Base-by-base conservation (phyloP, 2,888 invertebrate species). In the Cyclophora albipunctata region DNA sequence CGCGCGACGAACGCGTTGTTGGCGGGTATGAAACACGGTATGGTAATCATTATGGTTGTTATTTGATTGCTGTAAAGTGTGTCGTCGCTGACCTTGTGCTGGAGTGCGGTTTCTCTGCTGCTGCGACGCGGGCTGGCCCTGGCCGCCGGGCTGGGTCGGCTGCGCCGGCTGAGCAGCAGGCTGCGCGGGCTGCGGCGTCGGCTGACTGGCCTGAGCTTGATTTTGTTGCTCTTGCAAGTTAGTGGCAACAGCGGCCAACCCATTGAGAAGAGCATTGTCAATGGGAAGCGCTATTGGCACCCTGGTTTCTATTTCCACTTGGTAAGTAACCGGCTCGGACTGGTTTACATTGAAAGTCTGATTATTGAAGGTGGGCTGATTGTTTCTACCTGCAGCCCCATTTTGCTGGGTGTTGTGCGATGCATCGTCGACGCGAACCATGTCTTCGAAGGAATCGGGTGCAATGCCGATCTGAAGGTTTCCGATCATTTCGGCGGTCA, bases 221-320 rank as follows among this genome's bases (percentile, higher is more conserved):
- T 45, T 44, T 34, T 45, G 54, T 20, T 20, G 20, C 37, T 45
- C 49, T n/a, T 49, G 54, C 20, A 20, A 20, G 20, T 52, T 46
- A 5, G 56, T 45, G 5, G 62, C 63, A 3, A 63, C 57, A 42
- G 64, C 65, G 0, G 65, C 61, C 52, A 74, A 48, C 45, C 68
- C 75, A 58, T 64, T 71, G 33, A 75, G 53, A 47, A 77, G 52
- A 42, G 69, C 64, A 50, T 67, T 74, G 49, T 78, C 80, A 40
- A 80, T 57, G 35, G 78, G 75, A 47, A 78, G 64, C 42, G 79
- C 73, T 34, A 81, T 69, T 4, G 81, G 80, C 51, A 81, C 73
- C 59, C 77, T 67, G 40, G 79, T 74, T 52, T 78, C 82, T 56
- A 83, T 79, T 57, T 81, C 83, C 54, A 82, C 72, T 69, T 81